Conservation (phyloP, 2,888 invertebrate species). For the Drosophila robusta region DNA sequence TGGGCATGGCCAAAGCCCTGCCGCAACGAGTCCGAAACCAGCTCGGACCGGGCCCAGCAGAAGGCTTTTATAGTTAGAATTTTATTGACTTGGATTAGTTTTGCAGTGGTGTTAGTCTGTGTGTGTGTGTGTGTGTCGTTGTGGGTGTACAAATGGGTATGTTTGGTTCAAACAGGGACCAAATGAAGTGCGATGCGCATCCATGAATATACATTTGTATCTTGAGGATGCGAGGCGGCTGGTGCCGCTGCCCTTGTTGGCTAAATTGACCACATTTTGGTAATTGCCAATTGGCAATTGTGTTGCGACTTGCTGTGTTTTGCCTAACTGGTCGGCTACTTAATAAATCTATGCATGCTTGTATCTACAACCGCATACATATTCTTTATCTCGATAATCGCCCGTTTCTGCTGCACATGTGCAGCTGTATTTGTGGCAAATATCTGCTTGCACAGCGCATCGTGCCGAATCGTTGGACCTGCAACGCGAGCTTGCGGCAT, state of each 20-base stretch:
- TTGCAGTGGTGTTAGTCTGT: constrained; percentile 12
- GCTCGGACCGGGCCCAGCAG: constrained; percentile 14
- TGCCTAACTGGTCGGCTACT: constrained; percentile 42
- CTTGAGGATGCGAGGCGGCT: constrained; percentile 38
- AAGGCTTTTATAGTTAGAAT: constrained; percentile 67
- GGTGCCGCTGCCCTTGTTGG: constrained; percentile 18
- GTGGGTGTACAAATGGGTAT: neutral
- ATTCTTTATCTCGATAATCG: constrained; percentile 14
- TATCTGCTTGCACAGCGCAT: neutral
- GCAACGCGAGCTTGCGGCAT: constrained; percentile 60
- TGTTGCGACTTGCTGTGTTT: constrained; percentile 31
- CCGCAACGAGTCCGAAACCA: constrained; percentile 14
- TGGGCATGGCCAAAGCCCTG: constrained; percentile 55
- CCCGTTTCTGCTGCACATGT: constrained; percentile 31
- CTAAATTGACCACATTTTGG: constrained; percentile 57
- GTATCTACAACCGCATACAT: constrained; percentile 16
- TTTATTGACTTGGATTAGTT: constrained; percentile 77
- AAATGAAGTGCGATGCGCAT: constrained; percentile 25
- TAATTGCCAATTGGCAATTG: constrained; percentile 70
- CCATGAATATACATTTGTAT: constrained; percentile 33
- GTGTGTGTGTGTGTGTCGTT: constrained; percentile 1
- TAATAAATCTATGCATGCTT: constrained; percentile 61
- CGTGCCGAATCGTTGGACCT: constrained; percentile 17
- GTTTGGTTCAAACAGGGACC: neutral
- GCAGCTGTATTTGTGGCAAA: neutral